Conservation (phyloP, 2,888 invertebrate genomes). For the Mayetiola destructor region DNA sequence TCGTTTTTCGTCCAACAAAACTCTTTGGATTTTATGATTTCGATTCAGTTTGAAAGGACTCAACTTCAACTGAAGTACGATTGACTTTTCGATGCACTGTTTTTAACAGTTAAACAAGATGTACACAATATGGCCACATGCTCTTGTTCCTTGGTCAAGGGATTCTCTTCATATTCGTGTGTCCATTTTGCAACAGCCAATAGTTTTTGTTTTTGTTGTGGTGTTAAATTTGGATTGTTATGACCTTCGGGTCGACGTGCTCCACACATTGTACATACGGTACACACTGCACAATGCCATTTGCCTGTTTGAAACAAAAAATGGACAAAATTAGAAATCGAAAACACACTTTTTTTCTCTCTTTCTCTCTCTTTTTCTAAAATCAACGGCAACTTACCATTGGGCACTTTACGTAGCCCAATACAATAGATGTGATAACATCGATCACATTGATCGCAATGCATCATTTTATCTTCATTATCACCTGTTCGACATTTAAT, state of each 20-base stretch:
- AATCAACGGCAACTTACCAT: constrained; percentile 39
- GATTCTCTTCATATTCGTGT: constrained; percentile 28
- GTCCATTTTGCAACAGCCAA: constrained; percentile 34
- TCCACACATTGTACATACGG: constrained; percentile 50
- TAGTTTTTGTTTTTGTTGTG: constrained; percentile 26
- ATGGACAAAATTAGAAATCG: not conserved
- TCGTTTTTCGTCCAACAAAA: too few species aligned
- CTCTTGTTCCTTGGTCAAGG: constrained; percentile 31
- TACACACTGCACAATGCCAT: constrained; percentile 78
- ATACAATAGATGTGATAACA: constrained; percentile 90
- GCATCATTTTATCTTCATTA: constrained; percentile 83
- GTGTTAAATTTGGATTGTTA: constrained; percentile 34
- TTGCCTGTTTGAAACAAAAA: constrained; percentile 37
- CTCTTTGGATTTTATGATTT: too few species aligned
- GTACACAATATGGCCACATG: constrained; percentile 46
- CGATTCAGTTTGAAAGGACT: too few species aligned
- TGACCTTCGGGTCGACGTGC: constrained; percentile 39
- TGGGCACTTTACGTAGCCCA: constrained; percentile 62
- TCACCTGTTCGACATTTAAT: constrained; percentile 65
- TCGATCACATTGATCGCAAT: constrained; percentile 87
- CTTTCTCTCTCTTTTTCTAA: not conserved
- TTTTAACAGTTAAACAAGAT: constrained; percentile 38
- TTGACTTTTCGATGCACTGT: constrained; percentile 37
- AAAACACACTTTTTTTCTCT: not conserved
- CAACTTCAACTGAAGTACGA: too few species aligned